Evolutionary conservation across 2,113 vertebrate species (phyloP).

Genomic region (Mixornis gularis): DNA sequence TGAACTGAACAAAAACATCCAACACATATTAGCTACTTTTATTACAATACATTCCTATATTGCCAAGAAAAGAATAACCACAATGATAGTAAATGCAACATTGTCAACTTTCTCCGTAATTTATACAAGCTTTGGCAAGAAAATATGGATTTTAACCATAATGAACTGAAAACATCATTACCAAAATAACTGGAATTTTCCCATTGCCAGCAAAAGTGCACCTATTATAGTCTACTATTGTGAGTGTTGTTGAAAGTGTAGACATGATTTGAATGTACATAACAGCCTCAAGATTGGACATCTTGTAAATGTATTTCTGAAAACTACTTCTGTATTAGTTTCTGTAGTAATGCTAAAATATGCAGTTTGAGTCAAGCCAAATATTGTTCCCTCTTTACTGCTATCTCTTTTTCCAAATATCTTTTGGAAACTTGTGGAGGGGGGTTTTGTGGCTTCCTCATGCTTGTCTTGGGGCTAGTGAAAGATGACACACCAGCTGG

Average conservation of each 20-base stretch:
- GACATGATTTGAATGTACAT: neutral
- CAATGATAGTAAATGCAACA: slow-evolving; percentile 1
- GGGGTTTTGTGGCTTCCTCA: neutral
- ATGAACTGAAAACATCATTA: slow-evolving; percentile 26
- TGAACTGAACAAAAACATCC: neutral
- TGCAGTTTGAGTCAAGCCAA: neutral
- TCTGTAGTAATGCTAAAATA: neutral
- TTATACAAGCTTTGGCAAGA: neutral
- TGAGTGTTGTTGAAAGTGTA: neutral
- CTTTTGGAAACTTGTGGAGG: neutral
- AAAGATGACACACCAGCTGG: neutral
- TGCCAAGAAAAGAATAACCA: neutral
- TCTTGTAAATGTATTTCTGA: neutral
- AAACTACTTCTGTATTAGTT: neutral
- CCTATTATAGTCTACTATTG: neutral
- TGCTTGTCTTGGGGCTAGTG: neutral
- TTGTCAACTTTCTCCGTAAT: neutral
- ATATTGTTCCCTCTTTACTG: neutral
- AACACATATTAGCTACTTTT: neutral
- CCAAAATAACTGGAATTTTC: slow-evolving; percentile 42
- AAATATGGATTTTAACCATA: neutral
- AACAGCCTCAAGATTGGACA: neutral
- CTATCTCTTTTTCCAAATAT: neutral
- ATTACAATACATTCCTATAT: neutral
- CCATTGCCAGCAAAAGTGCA: neutral